Percentiles rank a stretch among this genome's conserved stretches.
These are phyloP conservation scores for Spodoptera exigua DNA, from an alignment of 2,888 invertebrate genomes.

Conservation along the genomic window DNA sequence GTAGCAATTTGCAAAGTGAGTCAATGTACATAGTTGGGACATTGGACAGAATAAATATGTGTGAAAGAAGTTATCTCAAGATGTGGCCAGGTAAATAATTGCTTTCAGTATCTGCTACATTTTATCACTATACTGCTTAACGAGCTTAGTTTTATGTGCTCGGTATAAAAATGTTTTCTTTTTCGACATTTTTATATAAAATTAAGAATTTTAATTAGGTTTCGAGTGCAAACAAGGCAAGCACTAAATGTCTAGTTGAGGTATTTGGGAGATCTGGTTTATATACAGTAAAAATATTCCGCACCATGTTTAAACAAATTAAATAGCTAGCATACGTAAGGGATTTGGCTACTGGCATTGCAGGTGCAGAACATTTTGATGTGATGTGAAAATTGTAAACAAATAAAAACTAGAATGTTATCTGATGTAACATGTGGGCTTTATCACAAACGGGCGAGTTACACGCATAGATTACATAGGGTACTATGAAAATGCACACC, in stretches of 20 bases:
- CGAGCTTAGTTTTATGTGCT: slow-evolving; percentile 48
- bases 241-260: slow-evolving; percentile 6
- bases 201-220: slow-evolving; percentile 36
- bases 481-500: background rate
- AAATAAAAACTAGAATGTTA: background rate
- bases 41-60: slow-evolving; percentile 58
- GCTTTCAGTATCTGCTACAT: slow-evolving; percentile 50
- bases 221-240: slow-evolving; percentile 9
- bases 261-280: slow-evolving; percentile 15
- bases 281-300: slow-evolving; percentile 1
- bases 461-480: background rate
- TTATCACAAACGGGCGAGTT: slow-evolving; percentile 1
- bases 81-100: slow-evolving; percentile 59
- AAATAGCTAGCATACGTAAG: slow-evolving; percentile 1
- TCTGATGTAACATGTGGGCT: slow-evolving; percentile 3
- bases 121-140: slow-evolving; percentile 56
- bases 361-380: slow-evolving; percentile 11
- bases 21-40: slow-evolving; percentile 49
- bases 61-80: slow-evolving; percentile 56
- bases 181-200: slow-evolving; percentile 35
- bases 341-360: background rate
- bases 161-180: slow-evolving; percentile 49
- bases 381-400: slow-evolving; percentile 2
- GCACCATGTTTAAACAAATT: slow-evolving; percentile 4
- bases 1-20: slow-evolving; percentile 56